These are phyloP conservation scores for Nansenia antarctica DNA, from an alignment of 2,113 vertebrate genomes.

Conservation along the genomic window DNA sequence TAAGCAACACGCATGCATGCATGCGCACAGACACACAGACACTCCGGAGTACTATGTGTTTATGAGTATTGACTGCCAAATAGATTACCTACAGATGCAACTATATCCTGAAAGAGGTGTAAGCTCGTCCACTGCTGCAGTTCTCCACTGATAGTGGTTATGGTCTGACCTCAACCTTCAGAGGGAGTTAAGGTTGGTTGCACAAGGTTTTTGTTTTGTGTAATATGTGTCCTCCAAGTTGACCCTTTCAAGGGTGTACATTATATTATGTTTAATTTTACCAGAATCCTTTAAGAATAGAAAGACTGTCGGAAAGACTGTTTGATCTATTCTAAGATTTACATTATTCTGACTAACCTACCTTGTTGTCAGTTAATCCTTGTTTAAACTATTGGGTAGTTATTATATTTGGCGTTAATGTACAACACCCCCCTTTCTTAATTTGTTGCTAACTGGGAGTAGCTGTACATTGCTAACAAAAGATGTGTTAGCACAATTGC, in stretches of 20 bases:
- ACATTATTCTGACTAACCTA: too few relatives aligned
- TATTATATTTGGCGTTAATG: too few relatives aligned
- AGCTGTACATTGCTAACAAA: too few relatives aligned
- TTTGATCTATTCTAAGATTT: too few relatives aligned
- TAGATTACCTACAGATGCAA: neutral
- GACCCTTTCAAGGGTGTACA: neutral
- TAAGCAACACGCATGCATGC: neutral
- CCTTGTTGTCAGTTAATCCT: too few relatives aligned
- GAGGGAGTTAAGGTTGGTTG: neutral
- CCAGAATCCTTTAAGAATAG: neutral
- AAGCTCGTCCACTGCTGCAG: neutral
- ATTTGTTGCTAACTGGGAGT: too few relatives aligned
- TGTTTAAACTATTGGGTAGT: too few relatives aligned
- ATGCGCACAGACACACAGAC: conserved; percentile 20
- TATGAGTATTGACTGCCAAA: neutral
- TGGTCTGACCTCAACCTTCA: neutral
- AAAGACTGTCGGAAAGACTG: too few relatives aligned
- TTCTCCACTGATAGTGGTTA: neutral
- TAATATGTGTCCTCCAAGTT: neutral
- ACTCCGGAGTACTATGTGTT: conserved; percentile 3
- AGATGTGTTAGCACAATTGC: too few relatives aligned
- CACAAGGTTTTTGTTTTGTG: neutral
- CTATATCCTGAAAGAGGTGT: neutral
- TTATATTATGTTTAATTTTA: neutral
- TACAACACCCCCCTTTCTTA: too few relatives aligned